phyloP scores from a whole-genome alignment of 2,888 invertebrate genomes.

The Caenorhabditis uteleia region DNA sequence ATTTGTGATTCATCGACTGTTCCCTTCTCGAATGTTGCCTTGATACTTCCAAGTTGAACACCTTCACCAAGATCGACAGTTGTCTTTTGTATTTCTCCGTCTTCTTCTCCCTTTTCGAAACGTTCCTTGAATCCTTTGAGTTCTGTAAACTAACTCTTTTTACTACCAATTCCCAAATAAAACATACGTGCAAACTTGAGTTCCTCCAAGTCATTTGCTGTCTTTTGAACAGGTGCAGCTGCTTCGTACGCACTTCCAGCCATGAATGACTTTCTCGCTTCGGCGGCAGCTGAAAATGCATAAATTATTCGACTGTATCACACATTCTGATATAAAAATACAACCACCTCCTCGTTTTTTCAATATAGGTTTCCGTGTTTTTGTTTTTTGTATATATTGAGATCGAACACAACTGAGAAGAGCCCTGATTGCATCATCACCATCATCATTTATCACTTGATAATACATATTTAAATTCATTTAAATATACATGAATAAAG shows the following conservation, averaged over 20 bases:
- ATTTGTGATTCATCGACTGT: conserved; percentile 55
- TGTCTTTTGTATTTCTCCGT: conserved; percentile 51
- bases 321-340: background rate
- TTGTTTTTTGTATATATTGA: conserved; percentile 32
- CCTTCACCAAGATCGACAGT: conserved; percentile 59
- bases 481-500: background rate
- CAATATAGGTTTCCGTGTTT: conserved; percentile 15
- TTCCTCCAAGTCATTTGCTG: conserved; percentile 62
- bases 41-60: conserved; percentile 64
- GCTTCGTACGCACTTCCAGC: conserved; percentile 65
- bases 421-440: conserved; percentile 42
- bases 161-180: too few relatives aligned
- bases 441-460: too few relatives aligned
- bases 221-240: conserved; percentile 56
- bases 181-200: conserved; percentile 59
- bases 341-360: too few relatives aligned
- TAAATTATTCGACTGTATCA: background rate
- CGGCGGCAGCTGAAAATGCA: conserved; percentile 59
- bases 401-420: conserved; percentile 42
- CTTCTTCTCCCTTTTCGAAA: conserved; percentile 63
- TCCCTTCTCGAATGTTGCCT: conserved; percentile 65
- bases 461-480: too few relatives aligned
- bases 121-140: conserved; percentile 66
- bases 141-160: conserved; percentile 46
- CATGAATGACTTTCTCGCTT: conserved; percentile 66